A percentile compares a stretch with the other conserved stretches of the same genome.
Conservation (phyloP, 2,113 vertebrate genomes). For the Rhegmatorhina hoffmannsi region DNA sequence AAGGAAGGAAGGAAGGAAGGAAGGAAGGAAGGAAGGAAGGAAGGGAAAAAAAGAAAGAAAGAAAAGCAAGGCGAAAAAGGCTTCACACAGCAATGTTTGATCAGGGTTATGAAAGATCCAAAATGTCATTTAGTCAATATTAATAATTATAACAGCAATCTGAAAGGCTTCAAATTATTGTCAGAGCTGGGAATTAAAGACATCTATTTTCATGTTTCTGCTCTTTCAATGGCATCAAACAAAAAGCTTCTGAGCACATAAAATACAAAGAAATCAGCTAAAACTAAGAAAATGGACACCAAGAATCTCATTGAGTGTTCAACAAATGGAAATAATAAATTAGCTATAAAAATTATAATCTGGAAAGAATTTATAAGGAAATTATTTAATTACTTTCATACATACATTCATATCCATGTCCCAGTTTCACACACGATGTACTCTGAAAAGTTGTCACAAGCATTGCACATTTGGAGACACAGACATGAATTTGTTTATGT, state of each 20-base stretch:
- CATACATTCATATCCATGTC: background rate
- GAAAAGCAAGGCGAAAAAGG: background rate
- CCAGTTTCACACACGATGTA: background rate
- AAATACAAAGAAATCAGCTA: background rate
- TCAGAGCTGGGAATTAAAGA: background rate
- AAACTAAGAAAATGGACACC: background rate
- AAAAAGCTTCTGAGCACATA: background rate
- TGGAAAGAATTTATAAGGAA: background rate
- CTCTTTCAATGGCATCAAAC: background rate
- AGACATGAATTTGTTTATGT: background rate
- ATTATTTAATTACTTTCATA: background rate
- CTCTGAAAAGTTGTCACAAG: background rate
- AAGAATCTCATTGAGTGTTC: background rate
- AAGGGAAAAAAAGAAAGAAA: background rate
- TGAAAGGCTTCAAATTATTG: background rate
- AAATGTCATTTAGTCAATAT: background rate
- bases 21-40: no score
- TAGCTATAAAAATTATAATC: background rate
- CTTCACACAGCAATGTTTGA: background rate
- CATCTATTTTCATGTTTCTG: background rate
- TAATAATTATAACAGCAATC: background rate
- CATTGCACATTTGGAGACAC: fast-evolving
- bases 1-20: no score
- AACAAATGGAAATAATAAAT: background rate
- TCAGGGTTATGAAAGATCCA: background rate